phyloP scores from a whole-genome alignment of 2,797 vertebrate genomes.

The Adelosebastes latens region DNA sequence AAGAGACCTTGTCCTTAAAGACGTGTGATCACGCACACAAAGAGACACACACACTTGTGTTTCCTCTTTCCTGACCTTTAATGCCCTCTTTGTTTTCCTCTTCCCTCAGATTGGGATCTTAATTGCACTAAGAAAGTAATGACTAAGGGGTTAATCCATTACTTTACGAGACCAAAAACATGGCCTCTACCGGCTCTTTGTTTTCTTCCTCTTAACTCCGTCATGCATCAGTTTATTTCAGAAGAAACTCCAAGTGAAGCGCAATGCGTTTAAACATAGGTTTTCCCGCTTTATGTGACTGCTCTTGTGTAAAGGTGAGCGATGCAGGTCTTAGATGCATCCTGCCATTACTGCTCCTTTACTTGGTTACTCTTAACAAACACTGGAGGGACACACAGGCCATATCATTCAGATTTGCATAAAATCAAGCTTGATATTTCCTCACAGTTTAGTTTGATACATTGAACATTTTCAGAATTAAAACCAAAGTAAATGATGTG shows the following conservation, averaged over 20 bases:
- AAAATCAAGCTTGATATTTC: neutral
- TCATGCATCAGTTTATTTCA: constrained; percentile 6
- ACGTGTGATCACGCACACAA: constrained; percentile 35
- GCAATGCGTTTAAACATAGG: neutral
- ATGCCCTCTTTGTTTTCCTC: constrained; percentile 60
- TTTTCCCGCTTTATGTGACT: neutral
- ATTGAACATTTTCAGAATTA: neutral
- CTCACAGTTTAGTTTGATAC: neutral
- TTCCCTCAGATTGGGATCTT: constrained; percentile 61
- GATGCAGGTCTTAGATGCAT: neutral
- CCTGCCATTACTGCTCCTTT: neutral
- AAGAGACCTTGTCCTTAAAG: constrained; percentile 31
- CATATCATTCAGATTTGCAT: neutral
- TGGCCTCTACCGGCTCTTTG: constrained; percentile 16
- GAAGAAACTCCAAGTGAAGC: constrained; percentile 1
- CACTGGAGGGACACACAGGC: neutral
- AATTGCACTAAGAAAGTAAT: constrained; percentile 59
- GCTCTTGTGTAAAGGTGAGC: constrained; percentile 1
- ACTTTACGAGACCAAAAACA: constrained; percentile 50
- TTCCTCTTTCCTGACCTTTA: constrained; percentile 53
- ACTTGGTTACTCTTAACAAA: neutral
- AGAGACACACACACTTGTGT: constrained; percentile 20
- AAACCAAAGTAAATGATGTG: neutral
- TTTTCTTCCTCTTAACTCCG: constrained; percentile 6
- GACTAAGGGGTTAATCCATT: constrained; percentile 53